Base-by-base conservation (phyloP, 2,113 vertebrate species). In the Crotalus tigris region DNA sequence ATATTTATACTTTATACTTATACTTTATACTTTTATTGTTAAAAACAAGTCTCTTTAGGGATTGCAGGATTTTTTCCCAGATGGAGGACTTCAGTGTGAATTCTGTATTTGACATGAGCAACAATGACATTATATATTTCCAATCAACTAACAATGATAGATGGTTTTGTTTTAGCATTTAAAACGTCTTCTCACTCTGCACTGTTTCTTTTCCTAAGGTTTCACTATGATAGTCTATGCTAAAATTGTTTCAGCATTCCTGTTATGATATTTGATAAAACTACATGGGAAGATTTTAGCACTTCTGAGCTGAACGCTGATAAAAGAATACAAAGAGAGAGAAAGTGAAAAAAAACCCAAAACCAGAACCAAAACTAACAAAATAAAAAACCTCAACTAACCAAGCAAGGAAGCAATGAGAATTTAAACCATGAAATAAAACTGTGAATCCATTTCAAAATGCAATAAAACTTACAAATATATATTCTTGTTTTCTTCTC, bases 361-460 rank as follows among this genome's bases (percentile, higher is more conserved):
- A 29, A 4, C 1, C 64, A n/a, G 29, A 29, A n/a, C 58, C 58
- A 26, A 61, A 61, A 61, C 64, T 4, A 17, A 5, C 5, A 69
- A 69, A 69, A 33, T 33, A 39, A 57, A 23, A 57, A 57, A 17
- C 23, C 24, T 15, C 49, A 87, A n/a, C 54, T 58, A 58, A 39
- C 11, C 33, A 81, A 54, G 69, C 69, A 81, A 81, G 33, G 69
- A 54, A 54, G 46, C 44, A 61, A 61, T 51, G n/a, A 15, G 24
- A 85, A 54, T 92, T 85, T 59, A 51, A 85, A 90, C 49, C 10
- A 59, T 15, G 54, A 89, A 85, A 90, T 85, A 85, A 92, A 49
- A 69, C 64, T 81, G 33, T 29, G 19, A 92, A 90, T 85, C 53
- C 39, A 81, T 90, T 85, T 85, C 64, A 90, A 92, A 81, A 81